These are phyloP conservation scores for Aspidapion aeneum DNA, from an alignment of 2,888 invertebrate genomes.

Conservation along the genomic window DNA sequence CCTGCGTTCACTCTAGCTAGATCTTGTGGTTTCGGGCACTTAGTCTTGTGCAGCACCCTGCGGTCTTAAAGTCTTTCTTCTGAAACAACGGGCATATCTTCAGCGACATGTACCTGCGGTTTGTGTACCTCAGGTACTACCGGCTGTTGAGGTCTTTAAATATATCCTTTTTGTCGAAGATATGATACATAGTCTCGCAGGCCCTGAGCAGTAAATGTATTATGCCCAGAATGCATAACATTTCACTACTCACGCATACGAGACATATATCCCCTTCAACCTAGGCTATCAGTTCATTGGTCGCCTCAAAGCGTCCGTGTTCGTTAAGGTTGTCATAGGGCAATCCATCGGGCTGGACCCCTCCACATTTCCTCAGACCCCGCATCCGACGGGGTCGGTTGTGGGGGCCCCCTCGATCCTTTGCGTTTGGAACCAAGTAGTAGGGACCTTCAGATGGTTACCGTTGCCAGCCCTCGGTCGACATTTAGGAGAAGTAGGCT, in stretches of 20 bases:
- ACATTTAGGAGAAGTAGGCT: background rate
- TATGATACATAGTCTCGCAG: background rate
- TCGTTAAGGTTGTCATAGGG: background rate
- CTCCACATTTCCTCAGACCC: background rate
- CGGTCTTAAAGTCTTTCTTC: background rate
- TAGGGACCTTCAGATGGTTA: background rate
- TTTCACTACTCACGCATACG: background rate
- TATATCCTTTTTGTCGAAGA: background rate
- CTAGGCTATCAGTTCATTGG: background rate
- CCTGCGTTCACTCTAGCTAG: background rate
- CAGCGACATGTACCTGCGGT: background rate
- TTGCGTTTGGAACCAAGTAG: background rate
- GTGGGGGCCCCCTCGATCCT: background rate
- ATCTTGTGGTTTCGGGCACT: background rate
- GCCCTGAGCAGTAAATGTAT: background rate
- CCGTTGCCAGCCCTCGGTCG: background rate
- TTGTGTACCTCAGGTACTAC: background rate
- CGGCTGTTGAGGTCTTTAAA: background rate
- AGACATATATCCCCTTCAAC: background rate
- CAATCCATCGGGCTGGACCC: background rate
- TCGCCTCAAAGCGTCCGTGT: background rate
- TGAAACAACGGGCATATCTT: background rate
- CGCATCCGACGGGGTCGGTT: background rate
- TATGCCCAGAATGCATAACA: background rate
- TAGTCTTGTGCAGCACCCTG: background rate